A percentile compares a stretch with the other conserved stretches of the same genome.
phyloP scores from a whole-genome alignment of 2,113 vertebrate species.

The Platichthys stellatus region DNA sequence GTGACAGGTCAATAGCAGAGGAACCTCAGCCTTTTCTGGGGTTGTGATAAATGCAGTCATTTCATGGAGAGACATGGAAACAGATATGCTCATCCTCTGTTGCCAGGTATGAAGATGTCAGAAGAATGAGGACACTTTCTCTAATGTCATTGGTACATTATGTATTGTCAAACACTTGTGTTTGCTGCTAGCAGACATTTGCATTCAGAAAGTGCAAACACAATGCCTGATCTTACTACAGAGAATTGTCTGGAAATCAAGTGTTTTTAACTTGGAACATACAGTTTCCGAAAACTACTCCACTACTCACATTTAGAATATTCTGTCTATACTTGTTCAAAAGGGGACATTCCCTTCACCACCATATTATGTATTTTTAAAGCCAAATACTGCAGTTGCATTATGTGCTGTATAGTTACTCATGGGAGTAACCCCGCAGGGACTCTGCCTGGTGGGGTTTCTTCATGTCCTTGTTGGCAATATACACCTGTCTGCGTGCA shows the following conservation, averaged over 20 bases:
- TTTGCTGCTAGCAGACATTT: slow-evolving; percentile 1
- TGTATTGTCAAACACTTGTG: not conserved
- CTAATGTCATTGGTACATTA: not conserved
- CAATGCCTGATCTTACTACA: not conserved
- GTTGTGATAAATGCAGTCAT: not conserved
- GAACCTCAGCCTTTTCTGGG: not conserved
- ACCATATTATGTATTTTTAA: not conserved
- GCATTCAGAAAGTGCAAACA: slow-evolving; percentile 7
- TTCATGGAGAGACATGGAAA: not conserved
- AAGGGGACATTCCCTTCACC: not conserved
- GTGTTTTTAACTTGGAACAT: too few relatives aligned
- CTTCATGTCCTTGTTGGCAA: not conserved
- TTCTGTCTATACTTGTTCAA: not conserved
- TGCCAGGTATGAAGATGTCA: not conserved
- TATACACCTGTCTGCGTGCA: not conserved
- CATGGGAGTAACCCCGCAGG: not conserved
- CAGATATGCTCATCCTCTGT: not conserved
- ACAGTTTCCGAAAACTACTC: too few relatives aligned
- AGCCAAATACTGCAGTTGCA: not conserved
- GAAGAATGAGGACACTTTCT: not conserved
- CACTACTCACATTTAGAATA: not conserved
- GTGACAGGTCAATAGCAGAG: not conserved
- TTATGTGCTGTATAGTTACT: not conserved
- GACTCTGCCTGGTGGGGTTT: slow-evolving; percentile 10
- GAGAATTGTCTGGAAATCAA: not conserved